phyloP scores from a whole-genome alignment of 2,113 vertebrate genomes.

The Gymnogyps californianus region DNA sequence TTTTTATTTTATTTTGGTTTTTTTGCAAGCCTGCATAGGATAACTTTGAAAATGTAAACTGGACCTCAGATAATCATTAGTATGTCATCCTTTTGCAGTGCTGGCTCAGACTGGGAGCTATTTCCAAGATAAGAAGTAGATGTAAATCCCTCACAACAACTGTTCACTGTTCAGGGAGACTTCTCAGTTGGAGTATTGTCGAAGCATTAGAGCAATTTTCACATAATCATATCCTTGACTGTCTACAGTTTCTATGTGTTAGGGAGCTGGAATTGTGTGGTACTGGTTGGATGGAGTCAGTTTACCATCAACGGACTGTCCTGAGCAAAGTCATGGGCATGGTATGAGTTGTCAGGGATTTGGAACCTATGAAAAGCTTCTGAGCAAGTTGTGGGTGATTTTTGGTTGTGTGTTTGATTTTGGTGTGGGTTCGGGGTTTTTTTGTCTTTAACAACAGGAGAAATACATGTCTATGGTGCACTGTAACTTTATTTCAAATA shows the following conservation, averaged over 20 bases:
- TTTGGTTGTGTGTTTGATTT: not conserved
- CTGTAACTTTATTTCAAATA: not conserved
- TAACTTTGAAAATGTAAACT: not conserved
- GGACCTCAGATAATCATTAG: not conserved
- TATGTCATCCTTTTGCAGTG: not conserved
- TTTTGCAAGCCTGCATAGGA: not conserved
- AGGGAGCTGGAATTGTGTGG: not conserved
- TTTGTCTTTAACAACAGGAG: not conserved
- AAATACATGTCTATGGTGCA: not conserved
- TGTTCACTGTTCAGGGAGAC: not conserved
- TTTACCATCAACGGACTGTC: not conserved
- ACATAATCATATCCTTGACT: not conserved
- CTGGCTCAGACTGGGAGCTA: not conserved
- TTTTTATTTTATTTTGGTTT: not conserved
- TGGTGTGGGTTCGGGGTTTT: accelerated
- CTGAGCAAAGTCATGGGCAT: not conserved
- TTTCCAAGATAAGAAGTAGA: not conserved
- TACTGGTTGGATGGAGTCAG: not conserved
- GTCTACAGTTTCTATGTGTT: not conserved
- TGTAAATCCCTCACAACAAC: not conserved
- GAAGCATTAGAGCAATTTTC: not conserved
- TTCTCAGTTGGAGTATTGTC: not conserved
- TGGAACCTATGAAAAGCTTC: not conserved
- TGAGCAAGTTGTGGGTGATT: not conserved
- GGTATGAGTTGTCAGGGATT: not conserved